Conservation (phyloP, 1,140 invertebrate species). For the Maniola jurtina region DNA sequence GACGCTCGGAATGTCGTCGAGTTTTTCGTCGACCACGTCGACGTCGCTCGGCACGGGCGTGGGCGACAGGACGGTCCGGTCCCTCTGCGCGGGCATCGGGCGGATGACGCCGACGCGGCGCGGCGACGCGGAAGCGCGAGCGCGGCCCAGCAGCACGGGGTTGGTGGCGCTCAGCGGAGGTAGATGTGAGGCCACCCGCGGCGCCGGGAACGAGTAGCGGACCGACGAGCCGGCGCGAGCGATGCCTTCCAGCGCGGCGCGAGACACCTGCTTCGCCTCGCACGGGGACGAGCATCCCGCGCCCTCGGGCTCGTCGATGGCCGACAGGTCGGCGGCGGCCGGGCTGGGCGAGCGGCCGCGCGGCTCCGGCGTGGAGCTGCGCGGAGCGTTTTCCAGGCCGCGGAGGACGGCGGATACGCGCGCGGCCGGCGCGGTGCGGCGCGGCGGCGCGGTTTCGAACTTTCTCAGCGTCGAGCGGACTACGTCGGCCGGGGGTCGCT, state of each 20-base stretch:
- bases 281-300: slow-evolving; percentile 19
- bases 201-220: slow-evolving; percentile 80
- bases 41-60: slow-evolving; percentile 31
- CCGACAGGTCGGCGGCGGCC: slow-evolving; percentile 43
- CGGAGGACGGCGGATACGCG: slow-evolving; percentile 59
- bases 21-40: slow-evolving; percentile 48
- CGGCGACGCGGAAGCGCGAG: slow-evolving; percentile 75
- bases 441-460: slow-evolving; percentile 86
- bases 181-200: slow-evolving; percentile 72
- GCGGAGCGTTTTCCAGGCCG: slow-evolving; percentile 46
- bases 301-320: slow-evolving; percentile 43
- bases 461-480: slow-evolving; percentile 91
- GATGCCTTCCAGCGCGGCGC: slow-evolving; percentile 83
- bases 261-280: slow-evolving; percentile 72
- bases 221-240: slow-evolving; percentile 82
- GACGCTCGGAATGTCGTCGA: slow-evolving; percentile 40
- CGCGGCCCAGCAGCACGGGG: slow-evolving; percentile 57
- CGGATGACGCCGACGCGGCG: slow-evolving; percentile 48
- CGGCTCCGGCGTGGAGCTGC: slow-evolving; percentile 66
- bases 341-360: slow-evolving; percentile 55
- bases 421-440: slow-evolving; percentile 68
- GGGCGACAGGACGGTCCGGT: slow-evolving; percentile 30
- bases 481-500: slow-evolving; percentile 90
- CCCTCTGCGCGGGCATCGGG: slow-evolving; percentile 43
- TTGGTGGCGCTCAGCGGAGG: slow-evolving; percentile 75